Base-by-base conservation (phyloP, 2,888 invertebrate genomes). In the Atherix ibis region DNA sequence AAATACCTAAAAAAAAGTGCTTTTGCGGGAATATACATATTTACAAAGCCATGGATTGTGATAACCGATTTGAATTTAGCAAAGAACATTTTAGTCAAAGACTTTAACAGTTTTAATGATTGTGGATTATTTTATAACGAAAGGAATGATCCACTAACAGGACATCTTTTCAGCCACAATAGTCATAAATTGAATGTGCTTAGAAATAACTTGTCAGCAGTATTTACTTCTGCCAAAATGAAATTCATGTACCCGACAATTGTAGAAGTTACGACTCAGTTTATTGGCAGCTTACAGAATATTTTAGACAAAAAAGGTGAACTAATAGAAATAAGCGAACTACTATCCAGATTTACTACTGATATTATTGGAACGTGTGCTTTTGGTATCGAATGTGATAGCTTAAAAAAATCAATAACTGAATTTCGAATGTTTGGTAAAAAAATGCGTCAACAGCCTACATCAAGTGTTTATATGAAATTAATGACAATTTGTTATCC, bases 281-380 rank as follows among this genome's bases (percentile, higher is more conserved):
- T 50, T 18, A 40, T 44, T 4, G 28, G 32, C 1, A 34, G 39
- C 1, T 15, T 56, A 1, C 47, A 43, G 10, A 31, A 48, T 6
- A 37, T 37, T 5, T 17, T 38, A 2, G 22, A 32, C 25, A 35
- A 16, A 8, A 15, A 24, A 1, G 17, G 22, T 6, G 19, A 61
- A 45, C 36, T 65, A 49, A 5, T 35, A 9, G 65, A 68, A 32
- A 38, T 65, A 10, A 58, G 61, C 32, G 62, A 63, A 9, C 34
- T 61, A 1, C 46, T 59, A 18, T 56, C 58, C 0, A 52, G 59
- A 16, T 67, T 52, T 31, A 64, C 65, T 1, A 62, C 64, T 2
- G 68, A 70, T 43, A 63, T 68, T 1, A 67, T 68, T 29, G 64
- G 64, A 4, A 52, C 50, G 0, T 62, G 63, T 43, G 64, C 63